These are phyloP conservation scores for Sepioteuthis lessoniana DNA, from an alignment of 2,888 invertebrate species.

Conservation along the genomic window DNA sequence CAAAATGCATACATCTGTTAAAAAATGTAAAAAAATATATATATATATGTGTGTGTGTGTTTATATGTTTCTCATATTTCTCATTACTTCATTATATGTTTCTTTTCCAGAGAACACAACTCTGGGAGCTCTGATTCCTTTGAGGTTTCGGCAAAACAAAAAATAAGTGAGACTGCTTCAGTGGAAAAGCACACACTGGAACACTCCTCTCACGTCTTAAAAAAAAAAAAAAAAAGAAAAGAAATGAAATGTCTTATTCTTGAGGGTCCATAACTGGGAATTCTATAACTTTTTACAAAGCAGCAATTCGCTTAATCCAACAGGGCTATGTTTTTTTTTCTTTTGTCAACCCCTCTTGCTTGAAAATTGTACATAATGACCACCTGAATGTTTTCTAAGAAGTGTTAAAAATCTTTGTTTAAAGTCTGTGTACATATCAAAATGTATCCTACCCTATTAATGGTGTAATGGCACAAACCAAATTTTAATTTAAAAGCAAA, in stretches of 20 bases:
- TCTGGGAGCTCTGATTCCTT: not conserved
- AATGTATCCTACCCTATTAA: not conserved
- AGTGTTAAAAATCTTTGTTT: not conserved
- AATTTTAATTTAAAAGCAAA: not conserved
- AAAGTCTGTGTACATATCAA: not conserved
- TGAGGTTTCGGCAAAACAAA: not conserved
- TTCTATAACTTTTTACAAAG: not conserved
- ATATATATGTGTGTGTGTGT: not conserved
- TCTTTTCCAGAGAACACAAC: not conserved
- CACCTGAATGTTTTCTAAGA: not conserved
- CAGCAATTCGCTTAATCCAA: not conserved
- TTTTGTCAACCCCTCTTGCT: not conserved
- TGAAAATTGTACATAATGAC: not conserved
- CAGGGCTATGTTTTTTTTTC: not conserved
- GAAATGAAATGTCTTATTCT: not conserved
- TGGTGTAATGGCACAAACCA: conserved; percentile 15
- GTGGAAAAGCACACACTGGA: conserved; percentile 4
- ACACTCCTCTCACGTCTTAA: not conserved
- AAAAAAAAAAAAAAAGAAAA: too few species aligned
- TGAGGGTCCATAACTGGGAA: not conserved
- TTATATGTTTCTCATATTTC: not conserved
- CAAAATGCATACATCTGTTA: conserved; percentile 8
- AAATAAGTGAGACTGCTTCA: conserved; percentile 10
- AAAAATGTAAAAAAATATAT: not conserved
- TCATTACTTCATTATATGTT: not conserved